A percentile compares a stretch with the other conserved stretches of the same genome.
Conservation (phyloP, 53 echinoderm and acorn worm species). For the Astropecten irregularis region DNA sequence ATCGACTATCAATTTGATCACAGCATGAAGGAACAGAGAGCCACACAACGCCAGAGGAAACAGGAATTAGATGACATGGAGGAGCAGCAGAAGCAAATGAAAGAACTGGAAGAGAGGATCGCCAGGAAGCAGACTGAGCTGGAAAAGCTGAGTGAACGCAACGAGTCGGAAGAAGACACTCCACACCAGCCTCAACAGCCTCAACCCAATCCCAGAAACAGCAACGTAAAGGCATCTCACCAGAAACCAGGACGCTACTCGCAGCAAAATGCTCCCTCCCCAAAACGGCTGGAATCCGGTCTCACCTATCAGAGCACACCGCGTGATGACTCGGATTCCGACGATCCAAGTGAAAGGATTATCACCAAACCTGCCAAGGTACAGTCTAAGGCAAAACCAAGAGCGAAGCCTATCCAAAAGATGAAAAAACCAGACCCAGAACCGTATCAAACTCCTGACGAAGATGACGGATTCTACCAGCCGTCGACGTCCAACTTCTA, state of each 20-base stretch:
- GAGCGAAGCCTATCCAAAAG: neutral
- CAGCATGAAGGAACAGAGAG: conserved; percentile 23
- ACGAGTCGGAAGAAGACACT: conserved; percentile 41
- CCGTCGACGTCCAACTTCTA: conserved; percentile 37
- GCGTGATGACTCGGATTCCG: neutral
- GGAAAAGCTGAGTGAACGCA: conserved; percentile 16
- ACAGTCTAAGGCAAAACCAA: neutral
- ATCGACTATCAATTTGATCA: conserved; percentile 37
- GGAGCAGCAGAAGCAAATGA: conserved; percentile 57
- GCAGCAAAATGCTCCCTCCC: no score
- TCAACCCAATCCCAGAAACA: neutral
- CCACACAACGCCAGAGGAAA: conserved; percentile 51
- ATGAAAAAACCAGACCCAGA: conserved; percentile 8
- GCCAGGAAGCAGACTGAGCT: conserved; percentile 72
- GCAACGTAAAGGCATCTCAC: neutral
- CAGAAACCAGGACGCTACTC: no score
- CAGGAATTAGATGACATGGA: conserved; percentile 73
- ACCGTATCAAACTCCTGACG: neutral
- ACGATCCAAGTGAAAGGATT: conserved; percentile 20
- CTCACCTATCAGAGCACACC: neutral
- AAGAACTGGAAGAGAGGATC: conserved; percentile 73
- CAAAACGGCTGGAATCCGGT: no score
- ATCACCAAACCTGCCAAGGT: conserved; percentile 16
- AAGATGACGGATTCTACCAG: neutral
- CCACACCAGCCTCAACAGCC: conserved; percentile 27